phyloP scores from a whole-genome alignment of 2,888 invertebrate genomes.

The Drosophila ustulata region DNA sequence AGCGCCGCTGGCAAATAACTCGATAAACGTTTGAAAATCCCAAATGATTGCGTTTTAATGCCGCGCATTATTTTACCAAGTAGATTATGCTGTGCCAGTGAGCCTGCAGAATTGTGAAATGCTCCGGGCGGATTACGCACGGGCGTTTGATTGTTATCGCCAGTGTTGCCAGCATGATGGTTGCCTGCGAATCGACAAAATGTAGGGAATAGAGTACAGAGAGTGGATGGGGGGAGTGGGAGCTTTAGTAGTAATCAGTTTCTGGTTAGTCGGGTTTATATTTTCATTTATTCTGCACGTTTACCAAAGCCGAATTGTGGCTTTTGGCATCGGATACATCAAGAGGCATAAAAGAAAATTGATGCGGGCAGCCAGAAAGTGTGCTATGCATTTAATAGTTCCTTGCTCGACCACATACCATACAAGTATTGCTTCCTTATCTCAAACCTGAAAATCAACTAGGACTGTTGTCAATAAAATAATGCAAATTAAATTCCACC shows the following conservation, averaged over 20 bases:
- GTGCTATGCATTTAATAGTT: slow-evolving; percentile 68
- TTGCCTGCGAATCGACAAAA: slow-evolving; percentile 64
- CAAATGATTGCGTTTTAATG: slow-evolving; percentile 85
- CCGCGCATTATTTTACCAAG: slow-evolving; percentile 84
- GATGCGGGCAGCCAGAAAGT: slow-evolving; percentile 31
- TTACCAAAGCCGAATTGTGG: slow-evolving; percentile 51
- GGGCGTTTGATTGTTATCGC: slow-evolving; percentile 84
- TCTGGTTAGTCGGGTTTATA: slow-evolving; percentile 78
- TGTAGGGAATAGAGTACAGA: slow-evolving; percentile 3
- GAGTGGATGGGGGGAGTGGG: slow-evolving; percentile 11
- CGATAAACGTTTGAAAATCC: slow-evolving; percentile 84
- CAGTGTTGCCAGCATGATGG: slow-evolving; percentile 72
- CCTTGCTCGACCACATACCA: not conserved
- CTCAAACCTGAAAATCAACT: too few species aligned
- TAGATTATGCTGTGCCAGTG: slow-evolving; percentile 83
- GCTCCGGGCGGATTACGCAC: slow-evolving; percentile 85
- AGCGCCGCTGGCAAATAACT: slow-evolving; percentile 75
- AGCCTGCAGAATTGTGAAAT: slow-evolving; percentile 84
- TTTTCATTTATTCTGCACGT: slow-evolving; percentile 75
- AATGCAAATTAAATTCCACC: too few species aligned
- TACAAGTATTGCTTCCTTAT: slow-evolving; percentile 13
- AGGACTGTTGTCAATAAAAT: too few species aligned
- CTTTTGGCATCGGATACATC: slow-evolving; percentile 32
- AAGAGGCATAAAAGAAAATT: slow-evolving; percentile 64
- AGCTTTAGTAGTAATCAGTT: slow-evolving; percentile 71